phyloP scores from a whole-genome alignment of 2,113 vertebrate species.

The Nerophis lumbriciformis region DNA sequence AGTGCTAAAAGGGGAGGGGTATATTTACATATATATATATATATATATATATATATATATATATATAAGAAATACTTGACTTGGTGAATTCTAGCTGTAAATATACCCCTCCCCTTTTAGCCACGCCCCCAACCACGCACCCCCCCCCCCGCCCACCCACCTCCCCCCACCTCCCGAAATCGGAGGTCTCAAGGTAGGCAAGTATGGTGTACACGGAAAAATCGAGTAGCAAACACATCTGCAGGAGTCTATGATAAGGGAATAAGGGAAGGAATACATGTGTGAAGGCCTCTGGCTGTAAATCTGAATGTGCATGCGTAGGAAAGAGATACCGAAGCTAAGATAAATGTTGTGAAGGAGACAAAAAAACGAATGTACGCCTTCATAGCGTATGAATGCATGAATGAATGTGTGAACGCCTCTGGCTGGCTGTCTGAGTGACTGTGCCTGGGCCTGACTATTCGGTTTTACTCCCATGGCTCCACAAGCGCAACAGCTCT shows the following conservation, averaged over 20 bases:
- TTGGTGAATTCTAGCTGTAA: too few relatives aligned
- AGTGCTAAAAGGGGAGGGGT: too few relatives aligned
- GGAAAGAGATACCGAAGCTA: slow-evolving; percentile 6
- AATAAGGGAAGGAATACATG: slow-evolving; percentile 55
- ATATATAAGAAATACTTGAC: too few relatives aligned
- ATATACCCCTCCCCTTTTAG: too few relatives aligned
- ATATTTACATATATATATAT: too few relatives aligned
- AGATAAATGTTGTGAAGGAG: slow-evolving; percentile 32
- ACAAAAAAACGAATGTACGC: slow-evolving; percentile 54
- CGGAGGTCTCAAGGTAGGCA: too few relatives aligned
- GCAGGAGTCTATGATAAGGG: slow-evolving; percentile 45
- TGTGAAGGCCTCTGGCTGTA: slow-evolving; percentile 42
- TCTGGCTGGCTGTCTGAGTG: slow-evolving; percentile 35
- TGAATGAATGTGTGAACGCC: slow-evolving; percentile 53
- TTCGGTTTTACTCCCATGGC: slow-evolving; percentile 31
- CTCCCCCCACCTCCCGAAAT: too few relatives aligned
- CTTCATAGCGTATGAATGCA: slow-evolving; percentile 50
- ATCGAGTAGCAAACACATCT: slow-evolving; percentile 50
- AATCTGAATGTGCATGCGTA: slow-evolving; percentile 16
- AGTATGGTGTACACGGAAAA: slow-evolving; percentile 47
- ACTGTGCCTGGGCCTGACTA: slow-evolving; percentile 39
- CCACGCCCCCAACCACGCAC: too few relatives aligned
- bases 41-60: too few relatives aligned
- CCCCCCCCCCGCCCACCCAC: too few relatives aligned
- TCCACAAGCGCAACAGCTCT: slow-evolving; percentile 22